A percentile compares a stretch with the other conserved stretches of the same genome.
Conservation (phyloP, 2,888 invertebrate genomes). For the Calliscelio sp. region DNA sequence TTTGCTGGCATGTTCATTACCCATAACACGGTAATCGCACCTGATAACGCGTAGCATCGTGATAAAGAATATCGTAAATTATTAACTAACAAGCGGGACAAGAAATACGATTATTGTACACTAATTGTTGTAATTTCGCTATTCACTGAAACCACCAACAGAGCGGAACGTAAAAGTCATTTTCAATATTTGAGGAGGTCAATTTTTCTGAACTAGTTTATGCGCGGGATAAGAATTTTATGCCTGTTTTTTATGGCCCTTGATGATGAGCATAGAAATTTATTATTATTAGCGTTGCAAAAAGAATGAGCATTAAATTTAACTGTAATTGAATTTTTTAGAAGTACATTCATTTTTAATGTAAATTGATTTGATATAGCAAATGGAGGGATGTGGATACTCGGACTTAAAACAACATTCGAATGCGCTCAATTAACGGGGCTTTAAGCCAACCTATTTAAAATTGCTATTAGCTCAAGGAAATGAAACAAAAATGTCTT, state of each 20-base stretch:
- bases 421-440: slow-evolving; percentile 31
- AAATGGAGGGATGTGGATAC: slow-evolving; percentile 1
- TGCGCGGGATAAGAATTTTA: slow-evolving; percentile 22
- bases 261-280: slow-evolving; percentile 34
- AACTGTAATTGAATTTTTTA: neutral
- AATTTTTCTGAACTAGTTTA: slow-evolving; percentile 52
- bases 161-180: slow-evolving; percentile 44
- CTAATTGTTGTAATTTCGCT: slow-evolving; percentile 55
- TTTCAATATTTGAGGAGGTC: slow-evolving; percentile 49
- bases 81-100: slow-evolving; percentile 55
- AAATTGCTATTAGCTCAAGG: slow-evolving; percentile 11
- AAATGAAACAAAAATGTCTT: slow-evolving; percentile 28
- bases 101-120: slow-evolving; percentile 51
- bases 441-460: slow-evolving; percentile 24
- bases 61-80: slow-evolving; percentile 61
- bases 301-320: slow-evolving; percentile 1
- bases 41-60: slow-evolving; percentile 44
- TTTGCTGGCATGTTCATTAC: slow-evolving; percentile 55
- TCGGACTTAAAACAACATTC: slow-evolving; percentile 15
- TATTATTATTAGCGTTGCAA: slow-evolving; percentile 19
- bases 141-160: slow-evolving; percentile 55
- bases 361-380: neutral
- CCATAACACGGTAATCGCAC: slow-evolving; percentile 50
- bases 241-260: slow-evolving; percentile 13
- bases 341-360: neutral